Base-by-base conservation (phyloP, 2,888 invertebrate genomes). In the Coelopa pilipes region DNA sequence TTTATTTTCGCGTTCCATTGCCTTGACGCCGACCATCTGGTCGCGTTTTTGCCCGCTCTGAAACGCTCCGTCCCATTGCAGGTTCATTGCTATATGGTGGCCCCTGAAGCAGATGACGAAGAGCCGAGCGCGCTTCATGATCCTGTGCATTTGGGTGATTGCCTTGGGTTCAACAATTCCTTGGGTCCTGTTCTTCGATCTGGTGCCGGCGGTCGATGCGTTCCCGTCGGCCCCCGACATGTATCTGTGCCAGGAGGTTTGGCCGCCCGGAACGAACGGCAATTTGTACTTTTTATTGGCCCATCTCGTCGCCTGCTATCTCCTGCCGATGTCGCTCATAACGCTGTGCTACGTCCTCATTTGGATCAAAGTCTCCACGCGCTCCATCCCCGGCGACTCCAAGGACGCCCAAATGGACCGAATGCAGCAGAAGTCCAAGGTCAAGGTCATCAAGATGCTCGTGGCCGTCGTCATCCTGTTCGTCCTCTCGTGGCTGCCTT, bases 61-160 rank as follows among this genome's bases (percentile, higher is more conserved):
- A 53, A 53, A n/a, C 4, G 53, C 10, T 21, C 24, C 21, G 0
- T n/a, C 11, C 24, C 53, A 89, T 91, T 93, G 19, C 93, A 97
- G 97, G 89, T 97, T 97, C 87, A 90, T 97, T 80, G 97, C 97
- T 63, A 98, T 97, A 82, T 97, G 97, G 94, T 96, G 96, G 93
- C 96, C 96, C 1, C 88, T 97, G 82, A 95, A 95, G 84, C 96
- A 96, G 87, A 95, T 97, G 88, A 96, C 96, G 65, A 95, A 95
- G 83, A 91, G 93, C 72, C 92, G 96, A 19, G 96, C 97, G 12
- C 91, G 96, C 71, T 89, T 95, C 86, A 94, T 96, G 91, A 96
- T 97, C 81, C 89, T 95, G 75, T 90, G 95, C 83, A 97, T 97
- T 83, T 97, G 97, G 97, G 90, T 94, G 83, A 92, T 95, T 80